Percentiles rank a stretch among this genome's conserved stretches.
Evolutionary conservation across 2,888 invertebrate species (phyloP).

Genomic region (Sesia bembeciformis): DNA sequence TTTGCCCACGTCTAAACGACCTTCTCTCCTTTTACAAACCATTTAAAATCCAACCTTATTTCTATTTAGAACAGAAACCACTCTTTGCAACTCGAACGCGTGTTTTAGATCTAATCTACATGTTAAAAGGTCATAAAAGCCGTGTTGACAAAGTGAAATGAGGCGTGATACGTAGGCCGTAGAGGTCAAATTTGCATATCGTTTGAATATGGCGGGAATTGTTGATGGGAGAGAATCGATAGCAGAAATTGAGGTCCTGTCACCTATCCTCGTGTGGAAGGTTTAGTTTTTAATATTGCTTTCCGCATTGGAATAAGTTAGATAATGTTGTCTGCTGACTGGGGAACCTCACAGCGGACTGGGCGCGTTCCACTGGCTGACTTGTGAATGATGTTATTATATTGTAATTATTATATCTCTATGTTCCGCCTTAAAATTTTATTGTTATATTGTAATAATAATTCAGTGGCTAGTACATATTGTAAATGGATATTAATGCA

Average conservation of each 20-base stretch:
- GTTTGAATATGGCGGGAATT: slow-evolving; percentile 5
- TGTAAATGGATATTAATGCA: no score
- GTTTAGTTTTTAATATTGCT: slow-evolving; percentile 19
- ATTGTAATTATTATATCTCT: no score
- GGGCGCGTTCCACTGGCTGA: no score
- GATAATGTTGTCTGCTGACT: no score
- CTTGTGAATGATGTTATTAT: no score
- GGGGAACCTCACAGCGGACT: no score
- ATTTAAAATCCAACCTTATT: slow-evolving; percentile 23
- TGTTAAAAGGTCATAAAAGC: slow-evolving; percentile 12
- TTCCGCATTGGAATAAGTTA: neutral
- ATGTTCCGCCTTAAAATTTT: no score
- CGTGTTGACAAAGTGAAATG: slow-evolving; percentile 12
- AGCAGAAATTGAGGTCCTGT: slow-evolving; percentile 43
- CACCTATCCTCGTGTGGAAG: slow-evolving; percentile 26
- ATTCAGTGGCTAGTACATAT: no score
- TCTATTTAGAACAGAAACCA: slow-evolving; percentile 12
- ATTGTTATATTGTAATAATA: no score
- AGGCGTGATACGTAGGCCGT: slow-evolving; percentile 11
- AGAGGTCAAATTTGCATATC: slow-evolving; percentile 13
- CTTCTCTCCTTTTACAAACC: slow-evolving; percentile 10
- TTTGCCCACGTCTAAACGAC: slow-evolving; percentile 18
- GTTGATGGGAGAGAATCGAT: slow-evolving; percentile 33
- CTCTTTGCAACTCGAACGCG: slow-evolving; percentile 10
- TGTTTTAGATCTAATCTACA: neutral